Evolutionary conservation across 2,797 vertebrate genomes (phyloP), one percentile per base, ranked within the genome.

Genomic region (Syngnathus rostellatus): DNA sequence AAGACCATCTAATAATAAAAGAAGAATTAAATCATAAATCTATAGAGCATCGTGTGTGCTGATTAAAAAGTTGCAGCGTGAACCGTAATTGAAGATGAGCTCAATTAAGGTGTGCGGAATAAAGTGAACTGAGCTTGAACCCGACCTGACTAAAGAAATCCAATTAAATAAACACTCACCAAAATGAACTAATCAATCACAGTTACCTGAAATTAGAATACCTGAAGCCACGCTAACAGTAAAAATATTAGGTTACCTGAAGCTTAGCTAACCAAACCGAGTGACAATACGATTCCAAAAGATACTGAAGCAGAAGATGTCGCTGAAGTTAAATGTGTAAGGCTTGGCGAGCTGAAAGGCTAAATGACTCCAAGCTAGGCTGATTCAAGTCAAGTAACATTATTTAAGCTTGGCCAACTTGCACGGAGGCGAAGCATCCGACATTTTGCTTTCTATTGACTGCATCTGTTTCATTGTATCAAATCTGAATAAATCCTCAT

Each of bases 21-120:
- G 19, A 72, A 12, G 67, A 77, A 78, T 81, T 70, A 75, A 83
- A 75, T 65, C 74, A 71, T 83, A 69, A 78, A 83, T 82, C 80
- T 68, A 70, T 74, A 68, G 67, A 65, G 68, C 8, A 12, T 17
- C 48, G 50, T 16, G 39, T 72, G 68, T 54, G 62, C 58, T 74
- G 70, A 71, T 72, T 10, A 77, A 70, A 70, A 68, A 11, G 14
- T 7, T 69, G 46, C 75, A 59, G 65, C 68, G 38, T 37, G 68
- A 74, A 31, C 2, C 31, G 31, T 31, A 25, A 14, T 59, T 38
- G 4, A 59, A 59, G 37, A 37, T 58, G 21, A 57, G 21, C 12
- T 25, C 10, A 57, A 25, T 21, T 23, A 31, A 57, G 21, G 55
- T 45, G 43, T 3, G 43, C 10, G 2, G 12, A 45, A 9, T 19